phyloP scores from a whole-genome alignment of 1,140 invertebrate species.

The Zaprionus taronus region DNA sequence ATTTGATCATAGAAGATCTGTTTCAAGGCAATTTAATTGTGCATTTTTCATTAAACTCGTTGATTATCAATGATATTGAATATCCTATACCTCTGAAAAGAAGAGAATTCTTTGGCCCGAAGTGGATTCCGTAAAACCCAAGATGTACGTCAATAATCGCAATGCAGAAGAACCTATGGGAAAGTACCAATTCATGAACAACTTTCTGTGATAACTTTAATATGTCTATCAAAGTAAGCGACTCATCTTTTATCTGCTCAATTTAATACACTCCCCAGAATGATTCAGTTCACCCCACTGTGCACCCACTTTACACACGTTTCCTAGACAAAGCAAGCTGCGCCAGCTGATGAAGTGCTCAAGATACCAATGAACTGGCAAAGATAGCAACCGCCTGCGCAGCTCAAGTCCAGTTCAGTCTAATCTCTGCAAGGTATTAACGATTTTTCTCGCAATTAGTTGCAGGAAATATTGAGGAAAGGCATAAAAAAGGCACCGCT shows the following conservation, averaged over 20 bases:
- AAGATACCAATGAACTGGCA: neutral
- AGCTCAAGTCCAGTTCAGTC: constrained; percentile 18
- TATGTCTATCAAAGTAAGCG: neutral
- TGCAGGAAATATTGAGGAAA: constrained; percentile 54
- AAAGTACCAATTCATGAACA: neutral
- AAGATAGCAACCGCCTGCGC: neutral
- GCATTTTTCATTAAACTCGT: no score
- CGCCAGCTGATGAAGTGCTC: constrained; percentile 14
- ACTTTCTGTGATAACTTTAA: neutral
- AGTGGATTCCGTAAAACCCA: no score
- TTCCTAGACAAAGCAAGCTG: neutral
- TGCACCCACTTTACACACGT: constrained; percentile 63
- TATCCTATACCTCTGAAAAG: no score
- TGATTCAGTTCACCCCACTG: neutral
- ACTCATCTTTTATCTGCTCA: neutral
- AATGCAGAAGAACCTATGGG: neutral
- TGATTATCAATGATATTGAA: no score
- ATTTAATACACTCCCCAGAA: neutral
- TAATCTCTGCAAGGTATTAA: constrained; percentile 54
- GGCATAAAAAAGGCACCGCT: constrained; percentile 48
- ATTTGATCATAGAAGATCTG: no score
- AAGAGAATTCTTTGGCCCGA: no score
- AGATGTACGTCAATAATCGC: no score
- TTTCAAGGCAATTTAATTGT: no score
- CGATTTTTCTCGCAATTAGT: constrained; percentile 82